Conservation (phyloP, 2,797 vertebrate genomes). For the Pristis pectinata region DNA sequence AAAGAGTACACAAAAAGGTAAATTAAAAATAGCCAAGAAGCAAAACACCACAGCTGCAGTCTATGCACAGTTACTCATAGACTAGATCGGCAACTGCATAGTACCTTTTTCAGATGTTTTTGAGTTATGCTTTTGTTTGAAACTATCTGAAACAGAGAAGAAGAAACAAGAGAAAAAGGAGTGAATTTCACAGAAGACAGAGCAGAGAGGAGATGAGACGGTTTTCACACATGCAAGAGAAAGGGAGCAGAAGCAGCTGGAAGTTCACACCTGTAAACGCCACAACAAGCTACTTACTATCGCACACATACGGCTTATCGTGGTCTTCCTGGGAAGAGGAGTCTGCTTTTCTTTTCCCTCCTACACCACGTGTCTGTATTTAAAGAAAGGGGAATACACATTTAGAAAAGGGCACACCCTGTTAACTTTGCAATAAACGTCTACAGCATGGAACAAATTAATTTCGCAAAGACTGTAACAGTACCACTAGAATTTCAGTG, state of each 20-base stretch:
- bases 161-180: constrained; percentile 49
- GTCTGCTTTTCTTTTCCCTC: constrained; percentile 77
- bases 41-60: constrained; percentile 27
- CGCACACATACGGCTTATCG: constrained; percentile 96
- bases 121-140: constrained; percentile 82
- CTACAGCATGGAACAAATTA: not conserved
- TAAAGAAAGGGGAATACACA: not conserved
- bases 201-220: constrained; percentile 48
- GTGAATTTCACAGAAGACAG: constrained; percentile 37
- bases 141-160: constrained; percentile 78
- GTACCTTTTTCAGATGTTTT: constrained; percentile 71
- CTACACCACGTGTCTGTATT: constrained; percentile 78
- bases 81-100: constrained; percentile 50
- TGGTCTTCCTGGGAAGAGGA: constrained; percentile 78
- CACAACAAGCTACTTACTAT: constrained; percentile 73
- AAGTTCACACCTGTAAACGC: not conserved
- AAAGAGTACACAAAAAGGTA: constrained; percentile 27
- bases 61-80: constrained; percentile 38
- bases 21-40: constrained; percentile 33
- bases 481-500: not conserved
- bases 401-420: not conserved
- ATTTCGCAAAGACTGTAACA: too few relatives aligned
- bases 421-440: not conserved
- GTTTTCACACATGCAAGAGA: not conserved
- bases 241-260: constrained; percentile 39